Evolutionary conservation across 2,797 vertebrate species (phyloP), one percentile per base, ranked within the genome.

Genomic region (Pseudochaenichthys georgianus): DNA sequence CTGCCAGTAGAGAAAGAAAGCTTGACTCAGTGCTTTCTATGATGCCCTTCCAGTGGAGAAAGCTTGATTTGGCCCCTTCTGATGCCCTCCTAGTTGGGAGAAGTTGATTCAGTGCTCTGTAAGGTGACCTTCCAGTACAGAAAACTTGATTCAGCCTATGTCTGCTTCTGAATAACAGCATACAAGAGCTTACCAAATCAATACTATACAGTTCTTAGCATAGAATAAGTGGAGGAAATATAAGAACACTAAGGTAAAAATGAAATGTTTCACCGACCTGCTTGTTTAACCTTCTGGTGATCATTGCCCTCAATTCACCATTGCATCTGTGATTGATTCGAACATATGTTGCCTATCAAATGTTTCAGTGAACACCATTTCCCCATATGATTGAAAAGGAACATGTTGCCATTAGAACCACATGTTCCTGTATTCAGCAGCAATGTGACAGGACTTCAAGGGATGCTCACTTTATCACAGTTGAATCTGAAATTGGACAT

Each of bases 401-500:
- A 42, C 53, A 31, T 63, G 71, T 59, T 54, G 47, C 50, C 62
- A 68, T 31, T 17, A 38, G 34, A 59, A 42, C 42, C 54, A 57
- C 53, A 54, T 13, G 12, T 31, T 45, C 73, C 48, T 83, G 28
- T 41, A 45, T 61, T 48, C 16, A 50, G 41, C 54, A 15, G 50
- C 59, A 61, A 64, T 52, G 59, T 42, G 75, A 80, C 76, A 62
- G 64, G 9, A 10, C 66, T 78, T 23, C 17, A 64, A 64, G n/a
- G 41, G 57, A 87, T 74, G 78, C 70, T 74, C 62, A 51, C 47
- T 84, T 83, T 82, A 81, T 90, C 81, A 15, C 1, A 51, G 31
- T 66, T 75, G 10, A 11, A 57, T 89, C 83, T 80, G 73, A 77
- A 77, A 87, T 83, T 82, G 71, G 69, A 87, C 66, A 23, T 80